Base-by-base conservation (phyloP, 2,113 vertebrate species). In the Panurus biarmicus region DNA sequence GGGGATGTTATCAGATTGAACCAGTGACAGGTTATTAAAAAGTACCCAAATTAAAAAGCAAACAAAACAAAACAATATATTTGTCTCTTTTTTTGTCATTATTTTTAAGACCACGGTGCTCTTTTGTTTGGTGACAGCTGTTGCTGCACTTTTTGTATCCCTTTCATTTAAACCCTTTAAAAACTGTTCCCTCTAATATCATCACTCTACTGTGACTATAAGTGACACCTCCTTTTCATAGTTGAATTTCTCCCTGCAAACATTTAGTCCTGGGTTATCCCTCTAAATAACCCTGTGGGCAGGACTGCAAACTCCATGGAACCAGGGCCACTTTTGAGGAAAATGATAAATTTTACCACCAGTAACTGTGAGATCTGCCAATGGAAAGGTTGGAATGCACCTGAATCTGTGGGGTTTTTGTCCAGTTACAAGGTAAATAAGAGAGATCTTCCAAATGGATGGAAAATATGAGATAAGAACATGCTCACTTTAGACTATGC, bases 51-150 rank as follows among this genome's bases (percentile, higher is more conserved):
- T 14, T 18, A 29, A 53, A 53, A 51, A n/a, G n/a, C n/a, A n/a
- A n/a, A n/a, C n/a, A n/a, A n/a, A n/a, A n/a, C n/a, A n/a, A 0
- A 8, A 29, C 5, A 26, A 44, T 29, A 8, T 6, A 67, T 48
- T 15, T 51, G 1, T 5, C 14, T 3, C 5, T 17, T 36, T 31
- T 18, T 13, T 38, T 16, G 0, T 31, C 7, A 14, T 15, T 53
- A 12, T 58, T 94, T 64, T 40, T 53, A 61, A 57, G 40, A 54
- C 15, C 31, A 36, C 9, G 1, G 12, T n/a, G 21, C 12, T 53
- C 16, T 45, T 73, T 51, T 13, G 2, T 17, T 85, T 82, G 28
- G 2, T n/a, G 16, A 13, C 12, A 42, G 33, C 15, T 90, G 75
- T 72, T 38, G 10, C 29, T 64, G 15, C 8, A 7, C 82, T 89